Evolutionary conservation across 2,888 invertebrate species (phyloP).

Genomic region (Orchesellides sinensis): DNA sequence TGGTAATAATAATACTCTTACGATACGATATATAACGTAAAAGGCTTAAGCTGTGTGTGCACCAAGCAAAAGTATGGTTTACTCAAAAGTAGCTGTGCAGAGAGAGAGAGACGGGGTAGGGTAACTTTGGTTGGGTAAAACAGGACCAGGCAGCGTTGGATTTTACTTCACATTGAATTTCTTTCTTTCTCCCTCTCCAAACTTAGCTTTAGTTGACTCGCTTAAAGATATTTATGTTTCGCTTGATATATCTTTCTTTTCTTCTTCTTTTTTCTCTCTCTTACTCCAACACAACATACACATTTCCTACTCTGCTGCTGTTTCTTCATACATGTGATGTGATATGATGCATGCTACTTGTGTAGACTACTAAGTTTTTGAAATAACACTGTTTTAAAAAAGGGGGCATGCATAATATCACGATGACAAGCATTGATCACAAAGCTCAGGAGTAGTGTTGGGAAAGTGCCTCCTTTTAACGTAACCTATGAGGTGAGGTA

Average conservation of each 20-base stretch:
- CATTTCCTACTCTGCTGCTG: neutral
- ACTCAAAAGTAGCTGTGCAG: too few relatives aligned
- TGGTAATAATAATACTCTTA: conserved; percentile 22
- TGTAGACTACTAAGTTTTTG: neutral
- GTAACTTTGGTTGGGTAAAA: too few relatives aligned
- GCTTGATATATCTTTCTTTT: conserved; percentile 13
- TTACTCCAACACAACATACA: neutral
- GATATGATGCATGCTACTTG: neutral
- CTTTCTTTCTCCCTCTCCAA: conserved; percentile 12
- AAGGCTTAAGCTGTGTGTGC: neutral
- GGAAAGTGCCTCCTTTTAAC: neutral
- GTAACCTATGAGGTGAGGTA: conserved; percentile 33
- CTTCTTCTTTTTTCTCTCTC: neutral
- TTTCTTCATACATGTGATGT: neutral
- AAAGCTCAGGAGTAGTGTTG: neutral
- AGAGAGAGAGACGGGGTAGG: too few relatives aligned
- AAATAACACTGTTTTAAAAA: neutral
- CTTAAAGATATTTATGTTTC: conserved; percentile 40
- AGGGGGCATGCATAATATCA: conserved; percentile 4
- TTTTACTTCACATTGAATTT: conserved; percentile 42
- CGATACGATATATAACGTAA: conserved; percentile 1
- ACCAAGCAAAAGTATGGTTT: too few relatives aligned
- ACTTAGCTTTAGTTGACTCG: neutral
- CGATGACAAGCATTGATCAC: conserved; percentile 23
- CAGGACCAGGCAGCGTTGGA: conserved; percentile 50